Base-by-base conservation (phyloP, 1,140 invertebrate genomes). In the Rhysida immarginata region DNA sequence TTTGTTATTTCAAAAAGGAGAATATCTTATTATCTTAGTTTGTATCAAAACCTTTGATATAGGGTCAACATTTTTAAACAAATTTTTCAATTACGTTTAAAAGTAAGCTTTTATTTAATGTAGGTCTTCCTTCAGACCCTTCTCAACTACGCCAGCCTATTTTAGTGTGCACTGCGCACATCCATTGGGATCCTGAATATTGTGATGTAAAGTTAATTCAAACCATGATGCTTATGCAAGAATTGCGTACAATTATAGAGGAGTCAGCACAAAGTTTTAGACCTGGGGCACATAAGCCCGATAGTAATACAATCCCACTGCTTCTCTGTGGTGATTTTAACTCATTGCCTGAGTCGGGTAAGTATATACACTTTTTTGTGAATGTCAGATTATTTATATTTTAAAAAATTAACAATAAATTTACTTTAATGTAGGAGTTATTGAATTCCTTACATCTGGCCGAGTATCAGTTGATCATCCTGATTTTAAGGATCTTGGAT, bases 191-290 rank as follows among this genome's bases (percentile, higher is more conserved):
- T 78, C 96, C 96, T 1, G 95, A 99, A 74, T 99, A 87, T 70
- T 97, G 93, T 66, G 96, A 99, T 73, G 96, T 99, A n/a, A 99
- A 99, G 74, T 77, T 99, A 1, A 97, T 99, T 59, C 96, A 99
- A 72, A 96, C 90, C 16, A 97, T 99, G 89, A 98, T 99, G 94
- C 74, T 99, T 58, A 88, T 92, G 73, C 87, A 93, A 69, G 95
- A 98, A 72, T 62, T 82, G 13, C 68, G 72, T 23, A 61, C 77
- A 45, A 89, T 92, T 61, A 75, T 88, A 48, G 87, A 92, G 64
- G 84, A 91, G 69, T 82, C 83, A 42, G 65, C 65, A 35, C 63
- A 65, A 5, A 66, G 75, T 41, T 81, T 83, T 62, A 68, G 78
- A 60, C 75, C 75, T 24, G 49, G 59, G 55, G 74, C 75, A 18